phyloP scores from a whole-genome alignment of 1,140 invertebrate species.

The Ostrea edulis region DNA sequence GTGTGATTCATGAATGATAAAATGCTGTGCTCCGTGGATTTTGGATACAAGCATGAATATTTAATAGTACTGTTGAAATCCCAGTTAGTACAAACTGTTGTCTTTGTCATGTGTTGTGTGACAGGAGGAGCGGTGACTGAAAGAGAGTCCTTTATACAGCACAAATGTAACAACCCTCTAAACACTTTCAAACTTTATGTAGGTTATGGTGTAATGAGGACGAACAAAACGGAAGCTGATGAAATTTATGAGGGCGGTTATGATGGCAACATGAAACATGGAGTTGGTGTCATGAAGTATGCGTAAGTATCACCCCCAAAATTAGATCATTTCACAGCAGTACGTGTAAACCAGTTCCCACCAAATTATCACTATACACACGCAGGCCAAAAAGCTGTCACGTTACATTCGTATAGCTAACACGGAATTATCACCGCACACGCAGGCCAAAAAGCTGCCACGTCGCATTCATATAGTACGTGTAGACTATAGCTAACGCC shows the following conservation, averaged over 20 bases:
- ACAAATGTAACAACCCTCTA: too few relatives aligned
- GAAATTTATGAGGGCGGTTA: conserved; percentile 75
- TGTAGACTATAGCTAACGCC: too few relatives aligned
- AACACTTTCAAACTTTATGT: neutral
- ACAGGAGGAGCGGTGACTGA: too few relatives aligned
- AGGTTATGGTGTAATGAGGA: conserved; percentile 75
- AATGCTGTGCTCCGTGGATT: too few relatives aligned
- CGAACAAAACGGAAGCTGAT: conserved; percentile 55
- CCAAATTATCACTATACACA: neutral
- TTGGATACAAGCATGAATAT: too few relatives aligned
- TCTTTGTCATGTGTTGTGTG: too few relatives aligned
- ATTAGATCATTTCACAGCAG: neutral
- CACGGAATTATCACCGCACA: neutral
- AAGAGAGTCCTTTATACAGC: too few relatives aligned
- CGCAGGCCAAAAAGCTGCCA: neutral
- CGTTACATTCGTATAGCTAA: too few relatives aligned
- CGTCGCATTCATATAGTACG: neutral
- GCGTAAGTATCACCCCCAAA: conserved; percentile 65
- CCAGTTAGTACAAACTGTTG: too few relatives aligned
- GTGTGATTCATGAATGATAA: too few relatives aligned
- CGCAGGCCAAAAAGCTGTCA: neutral
- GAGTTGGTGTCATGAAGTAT: conserved; percentile 74
- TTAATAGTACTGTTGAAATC: too few relatives aligned
- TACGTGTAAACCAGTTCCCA: neutral
- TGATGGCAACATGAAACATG: conserved; percentile 70